Conservation (phyloP, 2,888 invertebrate species). For the Pandemis corylana region DNA sequence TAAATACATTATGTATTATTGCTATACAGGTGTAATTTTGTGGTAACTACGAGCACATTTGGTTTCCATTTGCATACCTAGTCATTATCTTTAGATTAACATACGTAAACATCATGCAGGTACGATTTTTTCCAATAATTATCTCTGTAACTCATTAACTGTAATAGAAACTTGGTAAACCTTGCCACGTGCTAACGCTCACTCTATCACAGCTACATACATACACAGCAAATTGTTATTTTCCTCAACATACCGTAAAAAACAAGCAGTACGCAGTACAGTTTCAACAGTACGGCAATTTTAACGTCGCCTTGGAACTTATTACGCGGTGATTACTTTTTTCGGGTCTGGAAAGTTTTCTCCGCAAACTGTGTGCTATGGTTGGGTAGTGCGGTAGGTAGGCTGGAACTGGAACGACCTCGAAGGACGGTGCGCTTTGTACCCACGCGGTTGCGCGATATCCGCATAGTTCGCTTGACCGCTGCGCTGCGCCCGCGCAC, state of each 20-base stretch:
- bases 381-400: constrained; percentile 45
- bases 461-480: constrained; percentile 75
- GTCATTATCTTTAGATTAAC: neutral
- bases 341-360: neutral
- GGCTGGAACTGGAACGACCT: constrained; percentile 71
- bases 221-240: neutral
- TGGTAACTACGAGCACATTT: neutral
- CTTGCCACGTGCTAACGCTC: constrained; percentile 2
- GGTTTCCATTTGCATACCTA: neutral
- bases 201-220: neutral
- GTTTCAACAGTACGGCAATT: neutral
- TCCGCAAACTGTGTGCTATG: neutral
- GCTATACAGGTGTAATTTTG: neutral
- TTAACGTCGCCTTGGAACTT: neutral
- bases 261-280: neutral
- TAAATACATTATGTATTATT: neutral
- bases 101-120: neutral
- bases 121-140: neutral
- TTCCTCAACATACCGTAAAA: constrained; percentile 1
- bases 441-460: constrained; percentile 69
- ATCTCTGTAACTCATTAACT: neutral
- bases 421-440: constrained; percentile 66
- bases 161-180: constrained; percentile 3
- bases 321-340: neutral
- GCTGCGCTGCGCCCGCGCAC: constrained; percentile 52